phyloP scores from a whole-genome alignment of 53 echinoderm and acorn worm genomes.

The Patiria pectinifera region DNA sequence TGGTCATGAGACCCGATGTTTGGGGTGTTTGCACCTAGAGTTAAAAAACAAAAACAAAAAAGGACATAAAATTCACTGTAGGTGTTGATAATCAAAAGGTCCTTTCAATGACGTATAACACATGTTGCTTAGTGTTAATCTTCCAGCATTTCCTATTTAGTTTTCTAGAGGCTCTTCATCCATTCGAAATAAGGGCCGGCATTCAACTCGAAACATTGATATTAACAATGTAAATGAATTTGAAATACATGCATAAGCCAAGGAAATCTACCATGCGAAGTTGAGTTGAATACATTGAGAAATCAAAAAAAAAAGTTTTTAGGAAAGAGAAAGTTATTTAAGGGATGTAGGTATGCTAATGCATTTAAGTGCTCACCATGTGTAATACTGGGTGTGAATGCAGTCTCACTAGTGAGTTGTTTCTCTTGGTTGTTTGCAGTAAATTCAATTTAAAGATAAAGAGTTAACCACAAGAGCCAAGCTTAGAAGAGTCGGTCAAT shows the following conservation, averaged over 20 bases:
- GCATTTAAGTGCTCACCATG: neutral
- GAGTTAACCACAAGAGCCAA: neutral
- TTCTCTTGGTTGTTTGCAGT: neutral
- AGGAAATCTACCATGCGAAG: too few species aligned
- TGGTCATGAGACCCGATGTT: conserved; percentile 8
- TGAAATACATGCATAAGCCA: too few species aligned
- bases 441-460: neutral
- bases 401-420: neutral
- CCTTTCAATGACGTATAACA: neutral
- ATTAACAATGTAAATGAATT: too few species aligned
- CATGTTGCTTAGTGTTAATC: too few species aligned
- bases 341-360: neutral
- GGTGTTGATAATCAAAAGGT: neutral
- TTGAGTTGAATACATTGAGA: neutral
- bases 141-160: too few species aligned
- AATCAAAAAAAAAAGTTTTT: neutral
- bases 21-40: conserved; percentile 1
- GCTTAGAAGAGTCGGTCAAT: neutral
- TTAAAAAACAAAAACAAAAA: neutral
- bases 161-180: too few species aligned
- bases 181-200: too few species aligned
- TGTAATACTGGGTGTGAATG: conserved; percentile 3
- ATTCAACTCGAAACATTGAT: too few species aligned
- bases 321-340: neutral
- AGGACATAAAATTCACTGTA: neutral